Evolutionary conservation across 2,113 vertebrate species (phyloP), one percentile per base, ranked within the genome.

Genomic region (Sinocyclocheilus anophthalmus): DNA sequence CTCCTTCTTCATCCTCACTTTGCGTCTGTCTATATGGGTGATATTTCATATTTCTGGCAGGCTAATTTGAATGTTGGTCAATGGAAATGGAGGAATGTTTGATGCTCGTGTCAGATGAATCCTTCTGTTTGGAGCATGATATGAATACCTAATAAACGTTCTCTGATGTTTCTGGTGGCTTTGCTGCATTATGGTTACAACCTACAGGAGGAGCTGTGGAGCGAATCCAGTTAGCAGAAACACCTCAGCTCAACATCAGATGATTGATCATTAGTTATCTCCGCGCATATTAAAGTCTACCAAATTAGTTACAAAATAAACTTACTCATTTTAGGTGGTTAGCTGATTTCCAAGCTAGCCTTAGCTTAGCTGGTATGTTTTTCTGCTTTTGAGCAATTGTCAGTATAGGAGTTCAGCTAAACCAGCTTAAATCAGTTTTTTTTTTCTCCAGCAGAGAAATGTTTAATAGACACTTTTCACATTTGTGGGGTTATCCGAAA

Each of bases 61-160:
- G 88, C 88, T 86, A 85, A 90, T 93, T 92, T 90, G 87, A 88
- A 79, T 73, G 84, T 91, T 92, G 92, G 90, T 91, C 88, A 72
- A 78, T 87, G 88, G 88, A 88, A 91, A 85, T 45, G 50, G 61
- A 59, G 55, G 48, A 75, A 77, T 42, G 73, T 89, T 91, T 91
- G 87, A 91, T 90, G 87, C 86, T 83, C 22, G 42, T 89, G 87
- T 90, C 87, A 92, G 82, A 88, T 13, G 24, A 50, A 70, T 82
- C 65, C 37, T 65, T 88, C 84, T 78, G 86, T 90, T 88, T 87
- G 84, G 50, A 89, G 85, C 85, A 80, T 3, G 39, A 2, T 13
- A 22, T 11, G 76, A 70, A 65, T 72, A 20, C 83, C 72, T 42
- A 55, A 22, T 50, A 30, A 2, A 26, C 24, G 72, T 75, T 48